A percentile compares a stretch with the other conserved stretches of the same genome.
Conservation (phyloP, 1,140 invertebrate species). For the Drosophila sturtevanti region DNA sequence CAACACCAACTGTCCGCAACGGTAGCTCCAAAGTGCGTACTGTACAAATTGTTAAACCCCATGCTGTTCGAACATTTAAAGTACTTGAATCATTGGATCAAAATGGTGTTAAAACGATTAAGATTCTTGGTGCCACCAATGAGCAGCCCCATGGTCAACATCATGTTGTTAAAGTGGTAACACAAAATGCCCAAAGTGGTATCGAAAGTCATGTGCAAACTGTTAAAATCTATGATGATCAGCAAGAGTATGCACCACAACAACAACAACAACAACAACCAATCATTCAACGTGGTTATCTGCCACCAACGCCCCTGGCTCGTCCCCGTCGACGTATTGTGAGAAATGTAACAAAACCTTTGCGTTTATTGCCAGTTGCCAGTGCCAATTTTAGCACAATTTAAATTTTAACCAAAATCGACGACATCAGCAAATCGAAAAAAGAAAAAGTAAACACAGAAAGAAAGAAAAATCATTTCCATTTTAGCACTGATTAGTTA, state of each 20-base stretch:
- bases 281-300: background rate
- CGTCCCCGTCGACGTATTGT: constrained; percentile 49
- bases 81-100: constrained; percentile 66
- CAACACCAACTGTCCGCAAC: constrained; percentile 10
- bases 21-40: constrained; percentile 65
- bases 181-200: constrained; percentile 51
- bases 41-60: constrained; percentile 69
- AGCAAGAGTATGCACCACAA: constrained; percentile 27
- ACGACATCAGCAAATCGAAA: too few relatives aligned
- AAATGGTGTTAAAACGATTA: constrained; percentile 71
- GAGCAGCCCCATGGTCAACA: constrained; percentile 67
- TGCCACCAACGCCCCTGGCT: background rate
- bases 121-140: constrained; percentile 65
- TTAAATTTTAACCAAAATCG: background rate
- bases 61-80: constrained; percentile 63
- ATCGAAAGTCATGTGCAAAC: constrained; percentile 66
- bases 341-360: constrained; percentile 41
- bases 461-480: background rate
- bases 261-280: background rate
- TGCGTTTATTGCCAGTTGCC: constrained; percentile 51
- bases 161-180: constrained; percentile 68
- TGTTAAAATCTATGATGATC: constrained; percentile 72
- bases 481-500: constrained; percentile 75
- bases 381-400: constrained; percentile 12
- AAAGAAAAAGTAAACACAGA: too few relatives aligned